Conservation (phyloP, 2,797 vertebrate species). For the Arnoldichthys spilopterus region DNA sequence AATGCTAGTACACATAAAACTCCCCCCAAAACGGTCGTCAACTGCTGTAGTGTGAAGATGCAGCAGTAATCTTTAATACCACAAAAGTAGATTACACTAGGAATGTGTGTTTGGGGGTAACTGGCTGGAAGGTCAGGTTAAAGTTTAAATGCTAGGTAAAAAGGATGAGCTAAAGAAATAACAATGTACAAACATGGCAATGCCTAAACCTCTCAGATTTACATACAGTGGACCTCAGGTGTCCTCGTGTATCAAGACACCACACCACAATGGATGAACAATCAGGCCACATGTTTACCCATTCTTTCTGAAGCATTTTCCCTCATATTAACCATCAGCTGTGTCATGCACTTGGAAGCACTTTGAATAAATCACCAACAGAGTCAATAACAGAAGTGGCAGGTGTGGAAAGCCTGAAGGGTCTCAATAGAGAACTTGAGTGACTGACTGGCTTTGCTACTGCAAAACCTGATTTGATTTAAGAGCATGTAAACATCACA, state of each 20-base stretch:
- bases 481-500: slow-evolving; percentile 47
- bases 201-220: background rate
- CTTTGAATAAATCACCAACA: background rate
- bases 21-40: slow-evolving; percentile 31
- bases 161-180: background rate
- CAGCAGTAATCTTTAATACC: background rate
- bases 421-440: background rate
- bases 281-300: too few species aligned
- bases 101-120: background rate
- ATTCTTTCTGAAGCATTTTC: background rate
- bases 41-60: background rate
- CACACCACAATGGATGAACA: background rate
- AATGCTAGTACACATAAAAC: slow-evolving; percentile 20
- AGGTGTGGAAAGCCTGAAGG: background rate
- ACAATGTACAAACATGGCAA: slow-evolving; percentile 11
- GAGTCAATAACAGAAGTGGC: background rate
- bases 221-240: background rate
- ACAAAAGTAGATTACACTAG: slow-evolving; percentile 1
- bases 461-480: slow-evolving; percentile 15
- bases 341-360: background rate
- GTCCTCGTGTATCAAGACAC: too few species aligned
- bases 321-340: background rate
- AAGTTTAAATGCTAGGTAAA: slow-evolving; percentile 1
- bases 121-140: background rate
- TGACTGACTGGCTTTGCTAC: background rate